Conservation (phyloP, 2,797 vertebrate species). For the Champsocephalus esox region DNA sequence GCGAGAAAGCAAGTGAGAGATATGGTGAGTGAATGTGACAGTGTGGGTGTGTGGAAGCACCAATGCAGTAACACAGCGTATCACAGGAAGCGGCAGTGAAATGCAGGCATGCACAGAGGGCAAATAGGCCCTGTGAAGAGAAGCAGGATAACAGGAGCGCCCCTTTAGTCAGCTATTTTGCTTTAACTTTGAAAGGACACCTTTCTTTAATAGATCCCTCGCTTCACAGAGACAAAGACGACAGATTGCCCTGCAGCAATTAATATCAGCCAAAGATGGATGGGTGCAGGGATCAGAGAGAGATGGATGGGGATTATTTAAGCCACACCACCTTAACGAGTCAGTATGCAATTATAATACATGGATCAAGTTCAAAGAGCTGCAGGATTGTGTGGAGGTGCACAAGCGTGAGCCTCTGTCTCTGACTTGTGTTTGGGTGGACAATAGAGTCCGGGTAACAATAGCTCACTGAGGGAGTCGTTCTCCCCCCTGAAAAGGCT, state of each 20-base stretch:
- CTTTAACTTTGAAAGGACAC: slow-evolving; percentile 78
- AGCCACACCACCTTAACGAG: slow-evolving; percentile 27
- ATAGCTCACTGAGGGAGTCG: slow-evolving; percentile 38
- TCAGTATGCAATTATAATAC: slow-evolving; percentile 33
- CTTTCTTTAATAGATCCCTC: slow-evolving; percentile 69
- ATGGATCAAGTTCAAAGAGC: slow-evolving; percentile 22
- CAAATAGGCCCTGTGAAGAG: slow-evolving; percentile 51
- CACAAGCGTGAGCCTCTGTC: slow-evolving; percentile 15
- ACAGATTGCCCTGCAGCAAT: slow-evolving; percentile 76
- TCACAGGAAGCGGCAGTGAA: slow-evolving; percentile 57
- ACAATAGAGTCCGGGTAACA: slow-evolving; percentile 49
- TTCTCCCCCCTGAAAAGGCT: slow-evolving; percentile 49
- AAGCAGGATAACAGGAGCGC: slow-evolving; percentile 63
- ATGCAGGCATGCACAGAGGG: slow-evolving; percentile 62
- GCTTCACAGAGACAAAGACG: slow-evolving; percentile 67
- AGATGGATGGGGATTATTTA: slow-evolving; percentile 50
- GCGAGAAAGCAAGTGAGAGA: slow-evolving; percentile 25
- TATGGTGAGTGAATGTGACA: slow-evolving; percentile 66
- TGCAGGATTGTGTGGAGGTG: slow-evolving; percentile 17
- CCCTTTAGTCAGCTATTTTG: slow-evolving; percentile 77
- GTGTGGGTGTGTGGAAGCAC: slow-evolving; percentile 62
- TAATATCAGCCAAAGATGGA: slow-evolving; percentile 71
- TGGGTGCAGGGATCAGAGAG: slow-evolving; percentile 57
- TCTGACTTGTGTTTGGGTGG: slow-evolving; percentile 22
- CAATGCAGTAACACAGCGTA: slow-evolving; percentile 53